Conservation (phyloP, 2,888 invertebrate genomes). For the Ommatoiulus sabulosus region DNA sequence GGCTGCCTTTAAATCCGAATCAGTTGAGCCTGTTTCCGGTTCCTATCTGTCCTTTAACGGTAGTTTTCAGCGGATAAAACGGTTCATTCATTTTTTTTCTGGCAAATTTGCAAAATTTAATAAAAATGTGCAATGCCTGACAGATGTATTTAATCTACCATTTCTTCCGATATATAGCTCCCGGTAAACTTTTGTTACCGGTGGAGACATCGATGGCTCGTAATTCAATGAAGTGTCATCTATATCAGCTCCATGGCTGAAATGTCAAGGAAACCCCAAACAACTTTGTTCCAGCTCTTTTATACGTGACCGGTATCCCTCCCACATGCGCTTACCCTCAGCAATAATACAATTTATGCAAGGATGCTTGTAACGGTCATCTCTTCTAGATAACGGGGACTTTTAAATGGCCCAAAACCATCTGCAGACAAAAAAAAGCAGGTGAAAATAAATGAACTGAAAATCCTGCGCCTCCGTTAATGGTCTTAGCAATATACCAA, state of each 20-base stretch:
- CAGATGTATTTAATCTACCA: not conserved
- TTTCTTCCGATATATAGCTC: too few species aligned
- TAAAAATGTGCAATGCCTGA: not conserved
- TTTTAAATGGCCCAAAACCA: slow-evolving; percentile 23
- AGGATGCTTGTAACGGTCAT: slow-evolving; percentile 14
- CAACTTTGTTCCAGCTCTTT: not conserved
- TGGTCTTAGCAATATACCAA: not conserved
- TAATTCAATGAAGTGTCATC: not conserved
- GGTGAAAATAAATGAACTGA: slow-evolving; percentile 34
- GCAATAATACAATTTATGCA: slow-evolving; percentile 28
- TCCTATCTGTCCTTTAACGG: slow-evolving; percentile 1
- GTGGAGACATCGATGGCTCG: not conserved
- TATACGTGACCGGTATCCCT: slow-evolving; percentile 9
- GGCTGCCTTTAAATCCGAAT: not conserved
- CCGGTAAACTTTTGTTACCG: not conserved
- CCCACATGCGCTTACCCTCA: not conserved
- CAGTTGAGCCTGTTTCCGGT: slow-evolving; percentile 10
- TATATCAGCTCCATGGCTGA: not conserved
- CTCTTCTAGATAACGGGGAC: not conserved
- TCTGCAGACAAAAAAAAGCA: slow-evolving; percentile 27
- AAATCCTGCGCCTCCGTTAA: slow-evolving; percentile 7
- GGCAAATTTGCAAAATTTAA: not conserved
- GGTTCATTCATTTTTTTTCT: not conserved
- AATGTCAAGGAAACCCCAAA: not conserved
- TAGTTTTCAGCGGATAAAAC: not conserved